phyloP scores from a whole-genome alignment of 2,113 vertebrate species.

The Apaloderma vittatum region DNA sequence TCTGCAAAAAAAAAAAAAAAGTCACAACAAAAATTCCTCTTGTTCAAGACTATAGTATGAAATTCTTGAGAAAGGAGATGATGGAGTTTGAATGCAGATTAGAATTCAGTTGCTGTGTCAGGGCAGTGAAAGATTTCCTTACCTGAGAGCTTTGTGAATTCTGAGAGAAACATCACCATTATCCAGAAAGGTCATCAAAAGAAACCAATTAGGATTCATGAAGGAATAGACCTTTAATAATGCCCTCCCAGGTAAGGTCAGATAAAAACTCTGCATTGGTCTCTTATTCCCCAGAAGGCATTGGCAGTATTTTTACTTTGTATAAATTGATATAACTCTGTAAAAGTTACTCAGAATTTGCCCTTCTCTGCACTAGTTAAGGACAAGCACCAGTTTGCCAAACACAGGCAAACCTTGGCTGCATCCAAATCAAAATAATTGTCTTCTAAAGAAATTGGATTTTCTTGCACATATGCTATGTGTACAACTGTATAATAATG shows the following conservation, averaged over 20 bases:
- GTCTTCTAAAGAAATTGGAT: not conserved
- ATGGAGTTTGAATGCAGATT: not conserved
- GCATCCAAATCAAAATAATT: not conserved
- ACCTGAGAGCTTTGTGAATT: slow-evolving; percentile 33
- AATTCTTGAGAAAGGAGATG: not conserved
- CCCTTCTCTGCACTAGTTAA: not conserved
- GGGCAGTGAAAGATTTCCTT: slow-evolving; percentile 9
- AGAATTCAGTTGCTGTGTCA: slow-evolving; percentile 28
- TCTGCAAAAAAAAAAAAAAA: not conserved
- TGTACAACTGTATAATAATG: not conserved
- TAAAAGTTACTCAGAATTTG: not conserved
- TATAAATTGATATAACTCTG: slow-evolving; percentile 2
- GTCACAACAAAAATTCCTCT: not conserved
- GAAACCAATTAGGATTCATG: slow-evolving; percentile 43
- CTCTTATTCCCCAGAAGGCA: slow-evolving; percentile 27
- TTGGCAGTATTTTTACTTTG: not conserved
- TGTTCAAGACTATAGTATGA: not conserved
- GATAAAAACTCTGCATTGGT: not conserved
- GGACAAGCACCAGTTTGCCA: not conserved
- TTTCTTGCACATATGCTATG: not conserved
- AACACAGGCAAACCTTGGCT: not conserved
- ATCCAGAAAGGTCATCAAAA: slow-evolving; percentile 57
- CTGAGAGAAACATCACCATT: slow-evolving; percentile 28
- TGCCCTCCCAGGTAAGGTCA: slow-evolving; percentile 45
- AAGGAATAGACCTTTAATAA: slow-evolving; percentile 54